Conservation (phyloP, 1,140 invertebrate genomes). For the Camponotus floridanus region DNA sequence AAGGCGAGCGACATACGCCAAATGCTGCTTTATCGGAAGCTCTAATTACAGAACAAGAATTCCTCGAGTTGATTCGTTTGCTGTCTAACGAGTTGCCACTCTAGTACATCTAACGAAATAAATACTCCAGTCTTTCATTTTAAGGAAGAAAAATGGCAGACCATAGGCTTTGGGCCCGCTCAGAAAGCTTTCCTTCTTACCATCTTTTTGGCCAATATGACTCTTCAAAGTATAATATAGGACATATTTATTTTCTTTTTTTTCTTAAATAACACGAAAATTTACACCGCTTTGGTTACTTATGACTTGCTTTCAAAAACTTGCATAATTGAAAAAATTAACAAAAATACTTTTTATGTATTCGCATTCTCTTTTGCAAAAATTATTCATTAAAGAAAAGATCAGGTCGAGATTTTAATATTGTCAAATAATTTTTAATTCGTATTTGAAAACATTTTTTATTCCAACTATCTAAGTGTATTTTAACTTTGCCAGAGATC, state of each 20-base stretch:
- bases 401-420: background rate
- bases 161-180: slow-evolving; percentile 24
- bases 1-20: slow-evolving; percentile 31
- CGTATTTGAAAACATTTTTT: background rate
- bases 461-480: background rate
- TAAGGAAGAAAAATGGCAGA: slow-evolving; percentile 46
- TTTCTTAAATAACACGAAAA: slow-evolving; percentile 12
- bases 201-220: slow-evolving; percentile 21
- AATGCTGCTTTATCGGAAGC: slow-evolving; percentile 65
- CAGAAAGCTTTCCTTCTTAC: background rate
- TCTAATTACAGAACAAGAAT: slow-evolving; percentile 63
- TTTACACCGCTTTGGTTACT: slow-evolving; percentile 42
- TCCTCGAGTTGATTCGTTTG: slow-evolving; percentile 29
- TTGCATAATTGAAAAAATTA: background rate
- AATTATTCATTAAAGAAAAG: background rate
- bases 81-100: slow-evolving; percentile 35
- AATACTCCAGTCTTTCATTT: slow-evolving; percentile 61
- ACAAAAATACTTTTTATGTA: background rate
- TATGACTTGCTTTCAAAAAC: slow-evolving; percentile 4
- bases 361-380: background rate
- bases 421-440: background rate
- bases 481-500: slow-evolving; percentile 1
- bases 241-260: background rate
- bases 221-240: slow-evolving; percentile 8
- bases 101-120: slow-evolving; percentile 61